Base-by-base conservation (phyloP, 2,888 invertebrate genomes). In the Cynaeus angustus region DNA sequence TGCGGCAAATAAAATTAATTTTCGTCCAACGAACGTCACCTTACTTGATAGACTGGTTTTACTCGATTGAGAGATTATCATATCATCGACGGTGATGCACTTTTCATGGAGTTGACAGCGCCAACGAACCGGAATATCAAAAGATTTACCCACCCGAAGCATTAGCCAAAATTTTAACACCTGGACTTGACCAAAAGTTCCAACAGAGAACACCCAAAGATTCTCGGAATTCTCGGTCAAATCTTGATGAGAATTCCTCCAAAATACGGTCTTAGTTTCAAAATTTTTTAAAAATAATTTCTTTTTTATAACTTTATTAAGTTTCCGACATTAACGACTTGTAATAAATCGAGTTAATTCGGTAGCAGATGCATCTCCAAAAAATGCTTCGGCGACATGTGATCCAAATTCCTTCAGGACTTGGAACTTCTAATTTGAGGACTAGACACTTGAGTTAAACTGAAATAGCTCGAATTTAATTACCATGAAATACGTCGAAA, bases 1-100 rank as follows among this genome's bases (percentile, higher is more conserved):
- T 72, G 72, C 72, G 70, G 72, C 62, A 72, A 72, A 64, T 68
- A 55, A 71, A 74, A 77, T 73, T 77, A 73, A 74, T 76, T 73
- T 68, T 69, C 7, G 45, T 66, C 50, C 66, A 71, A 61, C 14
- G 58, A 46, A 72, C 71, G 69, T 73, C 72, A 73, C 74, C 73
- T 75, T 76, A 73, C 77, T 66, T 66, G 76, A 77, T 74, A 66
- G 75, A 78, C 78, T 78, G 78, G 78, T 78, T 78, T 75, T 72
- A 73, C 73, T 69, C 68, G 76, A 79, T 79, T 77, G 77, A 79
- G 79, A 79, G 78, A 77, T 78, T 78, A 79, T 78, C 77, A 74
- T 75, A 74, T 73, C 67, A 69, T 74, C 74, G 77, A 77, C 75
- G 74, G 75, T 75, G 77, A 77, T 77, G 71, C 75, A 72, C 71